These are phyloP conservation scores for Drosophila kohkoa DNA, from an alignment of 1,140 invertebrate species.

Conservation along the genomic window DNA sequence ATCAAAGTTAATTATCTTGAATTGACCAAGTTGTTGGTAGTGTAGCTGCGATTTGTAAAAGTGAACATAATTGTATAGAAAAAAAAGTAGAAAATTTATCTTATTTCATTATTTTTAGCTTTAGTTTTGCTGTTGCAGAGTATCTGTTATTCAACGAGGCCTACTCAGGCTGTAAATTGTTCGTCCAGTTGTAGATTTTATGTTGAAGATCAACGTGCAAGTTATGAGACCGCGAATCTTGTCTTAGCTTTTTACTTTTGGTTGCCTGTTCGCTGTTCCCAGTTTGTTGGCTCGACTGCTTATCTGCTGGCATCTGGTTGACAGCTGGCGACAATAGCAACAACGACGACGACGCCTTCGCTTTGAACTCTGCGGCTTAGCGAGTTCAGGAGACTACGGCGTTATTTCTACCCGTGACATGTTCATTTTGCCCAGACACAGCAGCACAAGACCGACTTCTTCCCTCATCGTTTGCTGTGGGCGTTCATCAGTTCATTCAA, in stretches of 20 bases:
- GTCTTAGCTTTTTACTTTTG: constrained; percentile 1
- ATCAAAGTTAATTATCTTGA: no score
- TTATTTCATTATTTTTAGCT: background rate
- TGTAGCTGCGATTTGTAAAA: no score
- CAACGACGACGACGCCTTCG: constrained; percentile 39
- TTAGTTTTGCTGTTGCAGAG: background rate
- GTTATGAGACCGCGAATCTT: constrained; percentile 55
- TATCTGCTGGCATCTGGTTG: constrained; percentile 74
- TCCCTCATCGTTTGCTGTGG: constrained; percentile 7
- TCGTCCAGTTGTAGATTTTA: constrained; percentile 51
- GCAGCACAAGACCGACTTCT: constrained; percentile 13
- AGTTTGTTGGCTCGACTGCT: constrained; percentile 31
- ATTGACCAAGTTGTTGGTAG: no score
- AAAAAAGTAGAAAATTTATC: no score
- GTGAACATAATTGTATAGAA: no score
- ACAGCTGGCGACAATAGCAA: constrained; percentile 54
- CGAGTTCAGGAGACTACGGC: constrained; percentile 26
- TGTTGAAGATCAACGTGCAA: constrained; percentile 56
- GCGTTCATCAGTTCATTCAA: constrained; percentile 48
- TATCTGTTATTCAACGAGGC: background rate
- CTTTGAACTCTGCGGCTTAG: constrained; percentile 71
- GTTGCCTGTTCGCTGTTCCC: constrained; percentile 1
- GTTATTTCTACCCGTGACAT: constrained; percentile 33
- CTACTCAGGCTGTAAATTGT: constrained; percentile 1
- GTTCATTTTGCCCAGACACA: constrained; percentile 32